Conservation (phyloP, 2,797 vertebrate genomes). For the Podarcis siculus region DNA sequence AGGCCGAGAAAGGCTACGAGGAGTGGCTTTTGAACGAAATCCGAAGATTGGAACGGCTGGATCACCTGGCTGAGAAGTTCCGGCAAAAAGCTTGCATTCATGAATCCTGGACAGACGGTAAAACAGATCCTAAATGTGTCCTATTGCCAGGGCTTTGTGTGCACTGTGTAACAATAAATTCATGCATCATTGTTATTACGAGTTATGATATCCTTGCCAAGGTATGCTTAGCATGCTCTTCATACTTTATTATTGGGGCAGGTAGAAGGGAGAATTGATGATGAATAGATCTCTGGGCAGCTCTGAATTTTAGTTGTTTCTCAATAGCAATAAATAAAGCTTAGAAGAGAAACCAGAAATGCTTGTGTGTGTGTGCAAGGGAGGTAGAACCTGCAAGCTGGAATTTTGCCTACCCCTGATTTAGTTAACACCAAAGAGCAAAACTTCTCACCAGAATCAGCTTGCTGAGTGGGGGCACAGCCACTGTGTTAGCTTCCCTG, state of each 20-base stretch:
- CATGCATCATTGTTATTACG: neutral
- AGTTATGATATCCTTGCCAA: accelerated
- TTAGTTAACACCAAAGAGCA: no score
- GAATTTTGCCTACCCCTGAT: no score
- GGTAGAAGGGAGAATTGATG: neutral
- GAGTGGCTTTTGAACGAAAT: slow-evolving; percentile 99
- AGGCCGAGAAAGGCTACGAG: slow-evolving; percentile 97
- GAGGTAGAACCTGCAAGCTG: no score
- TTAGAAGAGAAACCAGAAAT: no score
- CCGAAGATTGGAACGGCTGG: slow-evolving; percentile 93
- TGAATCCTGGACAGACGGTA: slow-evolving; percentile 93
- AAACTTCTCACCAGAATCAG: no score
- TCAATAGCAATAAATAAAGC: no score
- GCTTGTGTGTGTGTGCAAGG: no score
- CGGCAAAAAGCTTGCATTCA: slow-evolving; percentile 98
- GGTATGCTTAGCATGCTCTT: neutral
- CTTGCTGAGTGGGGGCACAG: no score
- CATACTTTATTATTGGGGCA: neutral
- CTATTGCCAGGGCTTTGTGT: neutral
- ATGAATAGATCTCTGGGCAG: neutral
- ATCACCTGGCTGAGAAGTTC: slow-evolving; percentile 98
- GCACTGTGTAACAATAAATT: neutral
- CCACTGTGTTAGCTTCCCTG: no score
- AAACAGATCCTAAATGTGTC: slow-evolving; percentile 23
- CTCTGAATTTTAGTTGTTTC: neutral